Conservation (phyloP, 92 coral and sea anemone species). For the Phenganax stokvisi region DNA sequence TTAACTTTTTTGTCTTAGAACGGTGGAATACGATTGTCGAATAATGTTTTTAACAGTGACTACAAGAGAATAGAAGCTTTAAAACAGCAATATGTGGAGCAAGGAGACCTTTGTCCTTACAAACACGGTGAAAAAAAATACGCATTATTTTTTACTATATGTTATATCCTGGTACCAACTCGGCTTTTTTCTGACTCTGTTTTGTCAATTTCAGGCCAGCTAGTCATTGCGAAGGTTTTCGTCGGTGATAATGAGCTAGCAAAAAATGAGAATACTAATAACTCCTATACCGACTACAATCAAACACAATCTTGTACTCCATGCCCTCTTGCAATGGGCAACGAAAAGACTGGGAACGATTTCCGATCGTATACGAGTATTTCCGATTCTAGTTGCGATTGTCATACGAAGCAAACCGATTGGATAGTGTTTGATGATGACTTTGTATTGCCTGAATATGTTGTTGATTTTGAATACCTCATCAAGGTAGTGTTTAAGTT, state of each 20-base stretch:
- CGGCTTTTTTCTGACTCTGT: not conserved
- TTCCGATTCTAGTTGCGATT: conserved; percentile 61
- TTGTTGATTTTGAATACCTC: conserved; percentile 85
- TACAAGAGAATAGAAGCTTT: conserved; percentile 54
- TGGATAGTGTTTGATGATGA: conserved; percentile 82
- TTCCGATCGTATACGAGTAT: conserved; percentile 42
- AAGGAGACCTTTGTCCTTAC: conserved; percentile 68
- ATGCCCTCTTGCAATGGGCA: conserved; percentile 57
- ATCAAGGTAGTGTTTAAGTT: conserved; percentile 48
- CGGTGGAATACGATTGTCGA: conserved; percentile 76
- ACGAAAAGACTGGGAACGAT: conserved; percentile 48
- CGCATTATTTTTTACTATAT: not conserved
- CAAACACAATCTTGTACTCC: conserved; percentile 60
- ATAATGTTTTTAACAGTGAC: conserved; percentile 77
- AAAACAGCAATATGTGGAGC: conserved; percentile 46
- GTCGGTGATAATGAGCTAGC: conserved; percentile 70
- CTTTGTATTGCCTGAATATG: conserved; percentile 85
- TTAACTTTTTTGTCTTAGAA: conserved; percentile 1
- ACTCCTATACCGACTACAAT: too few relatives aligned
- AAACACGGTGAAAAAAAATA: conserved; percentile 64
- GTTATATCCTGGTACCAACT: not conserved
- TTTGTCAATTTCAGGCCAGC: conserved; percentile 57
- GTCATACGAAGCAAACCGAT: conserved; percentile 73
- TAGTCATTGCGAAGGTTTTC: conserved; percentile 83
- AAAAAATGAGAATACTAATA: conserved; percentile 39